phyloP scores from a whole-genome alignment of 2,888 invertebrate species.

The Sthenelais limicola region DNA sequence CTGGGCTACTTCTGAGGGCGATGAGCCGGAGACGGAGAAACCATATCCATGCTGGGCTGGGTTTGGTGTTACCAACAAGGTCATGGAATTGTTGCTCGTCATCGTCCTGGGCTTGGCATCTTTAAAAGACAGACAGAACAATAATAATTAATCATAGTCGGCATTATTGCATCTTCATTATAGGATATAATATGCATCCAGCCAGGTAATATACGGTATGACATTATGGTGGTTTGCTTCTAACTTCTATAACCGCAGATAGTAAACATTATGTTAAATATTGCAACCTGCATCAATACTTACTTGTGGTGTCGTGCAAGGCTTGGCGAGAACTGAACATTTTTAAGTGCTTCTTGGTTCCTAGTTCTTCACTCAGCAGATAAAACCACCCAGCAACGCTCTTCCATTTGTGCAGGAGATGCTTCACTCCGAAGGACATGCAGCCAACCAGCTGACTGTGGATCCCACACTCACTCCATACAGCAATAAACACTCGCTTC shows the following conservation, averaged over 20 bases:
- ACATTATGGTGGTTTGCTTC: too few relatives aligned
- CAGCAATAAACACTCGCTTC: constrained; percentile 23
- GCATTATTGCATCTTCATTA: too few relatives aligned
- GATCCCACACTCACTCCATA: constrained; percentile 23
- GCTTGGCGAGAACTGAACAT: constrained; percentile 33
- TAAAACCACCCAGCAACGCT: constrained; percentile 30
- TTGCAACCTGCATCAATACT: too few relatives aligned
- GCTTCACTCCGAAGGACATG: constrained; percentile 25
- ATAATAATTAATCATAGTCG: too few relatives aligned
- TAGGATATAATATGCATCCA: too few relatives aligned
- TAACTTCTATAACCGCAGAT: too few relatives aligned
- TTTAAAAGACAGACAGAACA: too few relatives aligned
- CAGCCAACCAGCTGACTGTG: constrained; percentile 12
- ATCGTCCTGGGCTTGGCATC: neutral
- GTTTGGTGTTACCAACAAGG: constrained; percentile 24
- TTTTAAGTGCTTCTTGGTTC: constrained; percentile 28
- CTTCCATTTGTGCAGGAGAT: constrained; percentile 28
- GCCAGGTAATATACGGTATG: too few relatives aligned
- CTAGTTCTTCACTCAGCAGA: constrained; percentile 23
- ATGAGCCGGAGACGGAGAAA: constrained; percentile 23
- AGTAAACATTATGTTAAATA: too few relatives aligned
- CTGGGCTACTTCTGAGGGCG: constrained; percentile 3
- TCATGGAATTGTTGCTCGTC: constrained; percentile 5
- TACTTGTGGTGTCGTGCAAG: constrained; percentile 10
- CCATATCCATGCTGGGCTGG: constrained; percentile 28